Conservation (phyloP, 2,113 vertebrate genomes). For the Conger conger region DNA sequence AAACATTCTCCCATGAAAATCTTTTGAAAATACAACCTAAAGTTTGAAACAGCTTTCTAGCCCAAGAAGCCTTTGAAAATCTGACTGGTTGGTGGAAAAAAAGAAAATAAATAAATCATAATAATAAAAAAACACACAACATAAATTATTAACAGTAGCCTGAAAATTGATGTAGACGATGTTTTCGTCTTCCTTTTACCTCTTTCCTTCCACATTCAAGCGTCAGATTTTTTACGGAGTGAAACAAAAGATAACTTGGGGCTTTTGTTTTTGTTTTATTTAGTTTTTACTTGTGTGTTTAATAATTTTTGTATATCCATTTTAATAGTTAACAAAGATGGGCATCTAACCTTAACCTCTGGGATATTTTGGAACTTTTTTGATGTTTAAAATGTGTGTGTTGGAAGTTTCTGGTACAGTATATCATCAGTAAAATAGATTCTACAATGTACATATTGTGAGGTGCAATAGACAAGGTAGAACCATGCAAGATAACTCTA, state of each 20-base stretch:
- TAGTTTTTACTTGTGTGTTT: conserved; percentile 60
- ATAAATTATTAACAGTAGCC: conserved; percentile 80
- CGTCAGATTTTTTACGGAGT: conserved; percentile 49
- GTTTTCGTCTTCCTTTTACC: conserved; percentile 64
- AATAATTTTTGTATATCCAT: conserved; percentile 37
- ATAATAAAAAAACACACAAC: conserved; percentile 73
- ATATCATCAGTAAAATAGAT: background rate
- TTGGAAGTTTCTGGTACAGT: background rate
- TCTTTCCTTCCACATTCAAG: conserved; percentile 50
- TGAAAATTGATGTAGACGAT: conserved; percentile 71
- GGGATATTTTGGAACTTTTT: background rate
- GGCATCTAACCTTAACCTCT: background rate
- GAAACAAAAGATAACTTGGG: conserved; percentile 54
- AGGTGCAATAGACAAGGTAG: too few relatives aligned
- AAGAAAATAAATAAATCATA: conserved; percentile 78
- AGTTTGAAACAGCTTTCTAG: conserved; percentile 65
- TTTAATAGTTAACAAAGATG: conserved; percentile 49
- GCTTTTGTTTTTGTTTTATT: conserved; percentile 44
- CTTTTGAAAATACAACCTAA: conserved; percentile 72
- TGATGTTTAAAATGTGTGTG: background rate
- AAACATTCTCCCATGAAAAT: conserved; percentile 57
- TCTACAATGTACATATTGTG: too few relatives aligned
- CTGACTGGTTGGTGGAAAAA: conserved; percentile 65
- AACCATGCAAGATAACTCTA: background rate
- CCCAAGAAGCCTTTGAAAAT: conserved; percentile 72